Percentiles rank a stretch among this genome's conserved stretches.
Evolutionary conservation across 2,888 invertebrate species (phyloP).

Genomic region (Harpagoxenus sublaevis): DNA sequence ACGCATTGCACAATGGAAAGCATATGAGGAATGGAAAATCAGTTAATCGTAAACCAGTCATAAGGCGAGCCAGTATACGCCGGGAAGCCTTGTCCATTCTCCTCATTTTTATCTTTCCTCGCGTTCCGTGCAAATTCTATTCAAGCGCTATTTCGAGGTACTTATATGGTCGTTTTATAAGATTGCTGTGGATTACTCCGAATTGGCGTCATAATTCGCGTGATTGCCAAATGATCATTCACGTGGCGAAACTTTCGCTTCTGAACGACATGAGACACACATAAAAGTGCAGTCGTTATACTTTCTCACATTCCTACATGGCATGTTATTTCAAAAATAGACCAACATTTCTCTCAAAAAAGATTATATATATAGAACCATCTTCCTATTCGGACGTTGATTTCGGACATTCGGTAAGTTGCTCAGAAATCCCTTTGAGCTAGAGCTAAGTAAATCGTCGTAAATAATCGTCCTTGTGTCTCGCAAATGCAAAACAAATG

Average conservation of each 20-base stretch:
- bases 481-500: background rate
- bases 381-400: background rate
- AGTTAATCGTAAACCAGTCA: constrained; percentile 36
- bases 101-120: constrained; percentile 16
- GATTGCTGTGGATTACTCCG: constrained; percentile 16
- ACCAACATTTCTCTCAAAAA: background rate
- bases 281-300: background rate
- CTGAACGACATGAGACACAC: background rate
- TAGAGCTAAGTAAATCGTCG: background rate
- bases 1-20: constrained; percentile 41
- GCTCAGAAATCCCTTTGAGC: background rate
- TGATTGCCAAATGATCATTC: background rate
- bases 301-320: background rate
- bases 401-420: background rate
- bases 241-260: background rate
- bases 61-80: background rate
- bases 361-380: background rate
- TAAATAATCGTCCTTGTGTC: constrained; percentile 11
- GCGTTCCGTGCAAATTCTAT: constrained; percentile 16
- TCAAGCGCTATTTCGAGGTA: background rate
- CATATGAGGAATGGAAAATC: constrained; percentile 33
- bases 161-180: constrained; percentile 5
- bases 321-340: too few species aligned
- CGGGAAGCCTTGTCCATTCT: constrained; percentile 33
- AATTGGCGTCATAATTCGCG: constrained; percentile 25